phyloP scores from a whole-genome alignment of 2,888 invertebrate species.

The Pycnomerus fuliginosus region DNA sequence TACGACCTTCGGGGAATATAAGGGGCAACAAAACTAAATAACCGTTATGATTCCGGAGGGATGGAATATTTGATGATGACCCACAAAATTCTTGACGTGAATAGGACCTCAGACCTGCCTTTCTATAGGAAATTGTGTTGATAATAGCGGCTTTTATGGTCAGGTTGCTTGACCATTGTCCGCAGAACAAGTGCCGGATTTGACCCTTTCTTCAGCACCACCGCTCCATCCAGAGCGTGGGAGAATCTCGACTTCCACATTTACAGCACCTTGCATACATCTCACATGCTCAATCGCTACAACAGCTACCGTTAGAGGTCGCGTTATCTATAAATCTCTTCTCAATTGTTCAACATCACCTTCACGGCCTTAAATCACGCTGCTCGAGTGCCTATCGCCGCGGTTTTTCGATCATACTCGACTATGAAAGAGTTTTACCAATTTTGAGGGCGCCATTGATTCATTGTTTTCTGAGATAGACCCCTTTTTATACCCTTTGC shows the following conservation, averaged over 20 bases:
- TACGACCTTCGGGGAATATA: constrained; percentile 9
- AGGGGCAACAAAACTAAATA: constrained; percentile 5
- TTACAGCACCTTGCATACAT: constrained; percentile 47
- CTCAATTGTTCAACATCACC: constrained; percentile 27
- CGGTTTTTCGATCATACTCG: too few relatives aligned
- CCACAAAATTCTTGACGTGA: constrained; percentile 4
- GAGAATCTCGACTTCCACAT: constrained; percentile 47
- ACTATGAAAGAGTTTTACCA: too few relatives aligned
- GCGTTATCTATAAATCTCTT: constrained; percentile 24
- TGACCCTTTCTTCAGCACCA: constrained; percentile 36
- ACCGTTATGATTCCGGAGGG: constrained; percentile 11
- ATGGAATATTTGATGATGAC: not conserved
- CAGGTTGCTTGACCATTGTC: constrained; percentile 43
- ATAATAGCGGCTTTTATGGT: constrained; percentile 17
- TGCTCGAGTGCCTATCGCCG: too few relatives aligned
- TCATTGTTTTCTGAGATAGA: too few relatives aligned
- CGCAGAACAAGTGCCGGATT: constrained; percentile 21
- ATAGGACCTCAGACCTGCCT: constrained; percentile 1
- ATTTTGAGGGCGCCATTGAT: too few relatives aligned
- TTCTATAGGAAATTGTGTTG: constrained; percentile 4
- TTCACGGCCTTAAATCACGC: constrained; percentile 10
- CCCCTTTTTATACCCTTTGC: too few relatives aligned
- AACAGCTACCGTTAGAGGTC: constrained; percentile 34
- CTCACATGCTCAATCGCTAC: constrained; percentile 23
- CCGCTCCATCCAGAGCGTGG: constrained; percentile 56